Conservation (phyloP, 2,113 vertebrate genomes). For the Calonectris borealis region DNA sequence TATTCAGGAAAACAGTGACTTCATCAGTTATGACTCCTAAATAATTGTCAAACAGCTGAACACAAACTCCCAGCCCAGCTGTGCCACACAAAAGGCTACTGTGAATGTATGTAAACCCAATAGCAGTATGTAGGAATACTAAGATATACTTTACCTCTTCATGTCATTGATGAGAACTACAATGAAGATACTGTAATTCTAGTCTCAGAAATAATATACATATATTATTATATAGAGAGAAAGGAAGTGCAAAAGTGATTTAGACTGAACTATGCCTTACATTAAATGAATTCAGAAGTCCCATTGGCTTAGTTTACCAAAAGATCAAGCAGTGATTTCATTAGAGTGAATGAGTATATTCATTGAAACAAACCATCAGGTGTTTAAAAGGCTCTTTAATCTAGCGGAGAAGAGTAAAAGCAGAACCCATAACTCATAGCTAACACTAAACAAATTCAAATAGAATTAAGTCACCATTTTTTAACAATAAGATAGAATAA, state of each 20-base stretch:
- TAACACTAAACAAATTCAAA: not conserved
- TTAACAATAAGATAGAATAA: not conserved
- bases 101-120: not conserved
- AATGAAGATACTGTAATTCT: not conserved
- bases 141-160: not conserved
- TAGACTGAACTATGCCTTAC: not conserved
- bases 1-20: not conserved
- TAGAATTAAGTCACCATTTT: not conserved
- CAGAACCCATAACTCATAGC: not conserved
- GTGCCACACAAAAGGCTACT: not conserved
- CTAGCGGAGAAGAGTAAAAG: not conserved
- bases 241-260: not conserved
- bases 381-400: not conserved
- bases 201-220: not conserved
- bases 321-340: not conserved
- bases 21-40: not conserved
- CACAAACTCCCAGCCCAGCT: not conserved
- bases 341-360: not conserved
- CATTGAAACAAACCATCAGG: not conserved
- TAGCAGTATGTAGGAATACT: not conserved
- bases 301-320: not conserved
- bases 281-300: not conserved
- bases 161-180: not conserved
- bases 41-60: not conserved
- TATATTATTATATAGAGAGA: not conserved